Base-by-base conservation (phyloP, 2,888 invertebrate genomes). In the Parapristionchus giblindavisi region DNA sequence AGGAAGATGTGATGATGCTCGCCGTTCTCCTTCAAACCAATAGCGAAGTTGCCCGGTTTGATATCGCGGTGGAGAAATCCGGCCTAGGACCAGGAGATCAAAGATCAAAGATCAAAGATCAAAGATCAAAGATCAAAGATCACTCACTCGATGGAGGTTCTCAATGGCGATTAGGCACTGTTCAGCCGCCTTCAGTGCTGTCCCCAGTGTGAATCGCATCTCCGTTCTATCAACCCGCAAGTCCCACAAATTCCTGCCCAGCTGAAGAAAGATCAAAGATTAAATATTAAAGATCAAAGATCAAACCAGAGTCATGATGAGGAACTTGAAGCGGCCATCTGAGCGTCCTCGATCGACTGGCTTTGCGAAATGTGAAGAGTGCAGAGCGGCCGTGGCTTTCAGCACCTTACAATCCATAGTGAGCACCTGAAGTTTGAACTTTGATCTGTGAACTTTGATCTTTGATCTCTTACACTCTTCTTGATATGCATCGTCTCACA, bases 211-310 rank as follows among this genome's bases (percentile, higher is more conserved):
- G 68, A 77, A 82, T 48, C 61, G 40, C 24, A 77, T 61, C 36
- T 76, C 73, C 1, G 77, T 75, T 3, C 79, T 76, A 5, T 81
- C 80, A 52, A 82, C 75, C 52, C 84, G 71, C 51, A 84, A 73
- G 74, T 85, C 85, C 84, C 84, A 84, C 27, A 85, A 76, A 63
- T 84, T 84, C 66, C 77, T 80, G 36, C 84, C 84, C 52, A 85
- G 78, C 80, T 82, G 72, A 65, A 74, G 43, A 73, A 17, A 3
- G 1, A 29, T n/a, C 48, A 21, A 34, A 48, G 29, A 24, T 27
- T 3, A 38, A 38, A n/a, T 66, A 17, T 17, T 68, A 48, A 8
- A 5, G 8, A 40, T 8, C 5, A 43, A 11, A 36, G 60, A n/a
- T 48, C 78, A 60, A 36, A 82, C 84, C 54, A 85, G 63, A 43